Evolutionary conservation across 2,113 vertebrate species (phyloP), one percentile per base, ranked within the genome.

Genomic region (Caretta caretta): DNA sequence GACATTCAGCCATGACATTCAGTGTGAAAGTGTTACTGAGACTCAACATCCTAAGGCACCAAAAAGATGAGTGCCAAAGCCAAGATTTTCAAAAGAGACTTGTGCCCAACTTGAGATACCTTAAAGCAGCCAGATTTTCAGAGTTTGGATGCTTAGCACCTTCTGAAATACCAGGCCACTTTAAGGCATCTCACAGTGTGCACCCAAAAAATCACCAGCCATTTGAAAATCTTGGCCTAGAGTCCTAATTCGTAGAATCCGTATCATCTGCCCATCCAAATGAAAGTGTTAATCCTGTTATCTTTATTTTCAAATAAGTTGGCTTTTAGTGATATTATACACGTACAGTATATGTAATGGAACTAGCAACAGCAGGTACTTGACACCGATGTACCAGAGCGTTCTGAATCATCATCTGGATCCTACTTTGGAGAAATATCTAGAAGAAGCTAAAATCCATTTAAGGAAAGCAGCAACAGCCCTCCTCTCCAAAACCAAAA

Each of bases 31-130:
- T 20, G 35, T 42, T 17, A 53, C 56, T 48, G 51, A 20, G 31
- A 86, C 80, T 78, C 90, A 49, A 88, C 46, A 86, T 62, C 24
- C 35, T 88, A 96, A 97, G 96, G 95, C 96, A 96, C 84, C 90
- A 76, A 0, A 0, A 80, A 76, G n/a, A 1, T 1, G 84, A 42
- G 0, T 1, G 80, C 79, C 53, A 84, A 96, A 80, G 82, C 53
- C 50, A 72, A 50, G 2, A 76, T 69, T 81, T 86, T 65, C 1
- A 1, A 22, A 49, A 48, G 38, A 29, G 65, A 24, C 69, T n/a
- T 22, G 14, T 3, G 31, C 76, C 5, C 78, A 84, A 38, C 11
- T 80, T 51, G 83, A 92, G 10, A 46, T 2, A 83, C 59, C 89
- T 27, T 35, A 86, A 84, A 38, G 11, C 2, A 16, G 78, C 46